Evolutionary conservation across 2,888 invertebrate genomes (phyloP).

Genomic region (Caenorhabditis virilis): DNA sequence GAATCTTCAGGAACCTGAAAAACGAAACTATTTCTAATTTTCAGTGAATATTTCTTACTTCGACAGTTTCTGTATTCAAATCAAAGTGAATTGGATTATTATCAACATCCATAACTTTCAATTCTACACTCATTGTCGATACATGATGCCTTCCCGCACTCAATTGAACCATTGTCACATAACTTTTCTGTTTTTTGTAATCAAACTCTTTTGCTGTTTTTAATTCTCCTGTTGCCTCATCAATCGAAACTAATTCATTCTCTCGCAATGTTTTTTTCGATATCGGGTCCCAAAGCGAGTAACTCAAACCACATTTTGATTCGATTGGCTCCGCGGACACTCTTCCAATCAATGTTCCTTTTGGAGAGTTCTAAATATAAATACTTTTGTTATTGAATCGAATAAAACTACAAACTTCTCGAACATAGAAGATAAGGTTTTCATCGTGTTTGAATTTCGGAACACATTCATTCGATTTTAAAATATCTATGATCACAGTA

Average conservation of each 20-base stretch:
- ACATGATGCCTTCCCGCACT: constrained; percentile 20
- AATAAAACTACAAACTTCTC: too few species aligned
- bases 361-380: too few species aligned
- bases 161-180: constrained; percentile 17
- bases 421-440: constrained; percentile 29
- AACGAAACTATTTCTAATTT: too few species aligned
- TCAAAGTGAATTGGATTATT: constrained; percentile 25
- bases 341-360: constrained; percentile 32
- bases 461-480: constrained; percentile 36
- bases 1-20: too few species aligned
- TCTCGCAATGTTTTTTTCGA: neutral
- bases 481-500: constrained; percentile 27
- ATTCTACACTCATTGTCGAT: constrained; percentile 9
- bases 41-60: too few species aligned
- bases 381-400: too few species aligned
- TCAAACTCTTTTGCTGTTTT: constrained; percentile 32
- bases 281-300: constrained; percentile 1
- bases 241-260: constrained; percentile 12
- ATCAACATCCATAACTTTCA: constrained; percentile 23
- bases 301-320: constrained; percentile 17
- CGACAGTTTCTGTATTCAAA: constrained; percentile 7
- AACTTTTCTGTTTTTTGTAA: constrained; percentile 25
- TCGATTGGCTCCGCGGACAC: constrained; percentile 12
- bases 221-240: constrained; percentile 34
- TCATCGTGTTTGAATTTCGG: constrained; percentile 33